Base-by-base conservation (phyloP, 2,888 invertebrate genomes). In the Strigamia crassipes region DNA sequence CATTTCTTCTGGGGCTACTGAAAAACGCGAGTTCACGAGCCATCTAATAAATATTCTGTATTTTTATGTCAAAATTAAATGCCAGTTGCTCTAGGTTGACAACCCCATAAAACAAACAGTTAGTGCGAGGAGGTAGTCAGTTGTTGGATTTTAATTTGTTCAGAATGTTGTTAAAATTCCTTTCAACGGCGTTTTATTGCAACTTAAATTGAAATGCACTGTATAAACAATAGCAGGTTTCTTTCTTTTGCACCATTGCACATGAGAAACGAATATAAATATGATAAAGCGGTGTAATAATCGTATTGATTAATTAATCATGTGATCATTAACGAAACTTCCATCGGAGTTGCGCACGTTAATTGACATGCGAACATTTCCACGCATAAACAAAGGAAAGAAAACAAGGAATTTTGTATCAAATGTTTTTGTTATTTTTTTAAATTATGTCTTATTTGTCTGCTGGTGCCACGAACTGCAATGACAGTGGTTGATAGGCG, bases 251-350 rank as follows among this genome's bases (percentile, higher is more conserved):
- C 1, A 66, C 23, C 27, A 66, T 15, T 27, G 31, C 3, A 15
- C 66, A 66, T 66, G 66, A 66, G 27, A 66, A 27, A 27, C 12
- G 23, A 10, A 66, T 66, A 66, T 66, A 66, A 66, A 66, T 5
- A 66, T 66, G 66, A 66, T 15, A 66, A 66, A 66, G 66, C 27
- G 31, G 66, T 27, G 27, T 66, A 66, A 66, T 66, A 66, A 66
- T 51, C 27, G 66, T 66, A 66, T 66, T 66, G 66, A 66, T 66
- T 66, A 66, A 66, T 66, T 66, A 66, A 66, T 66, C 66, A 66
- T 66, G 66, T 15, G 66, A 31, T 66, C 66, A 66, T 66, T 66
- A 66, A 66, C 27, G 51, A 51, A 51, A 51, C n/a, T 51, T n/a
- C 51, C 51, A 51, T n/a, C 51, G n/a, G n/a, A n/a, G 1, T 51